phyloP scores from a whole-genome alignment of 2,888 invertebrate species.

The Blera fallax region DNA sequence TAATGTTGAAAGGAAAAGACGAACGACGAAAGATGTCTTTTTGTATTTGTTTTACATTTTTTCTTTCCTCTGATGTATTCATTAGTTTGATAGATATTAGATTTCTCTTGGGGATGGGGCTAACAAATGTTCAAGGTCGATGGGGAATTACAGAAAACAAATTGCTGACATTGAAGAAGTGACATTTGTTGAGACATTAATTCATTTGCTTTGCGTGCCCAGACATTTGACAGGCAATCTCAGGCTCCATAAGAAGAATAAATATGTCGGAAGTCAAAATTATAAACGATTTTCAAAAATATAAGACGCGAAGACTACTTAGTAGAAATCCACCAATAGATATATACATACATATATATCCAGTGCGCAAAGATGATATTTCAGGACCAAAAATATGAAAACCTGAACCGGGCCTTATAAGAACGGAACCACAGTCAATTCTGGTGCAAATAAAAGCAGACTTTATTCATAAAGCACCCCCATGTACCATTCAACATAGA shows the following conservation, averaged over 20 bases:
- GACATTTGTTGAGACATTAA: background rate
- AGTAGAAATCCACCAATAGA: too few relatives aligned
- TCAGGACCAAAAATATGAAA: too few relatives aligned
- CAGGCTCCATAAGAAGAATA: background rate
- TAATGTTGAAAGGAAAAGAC: conserved; percentile 48
- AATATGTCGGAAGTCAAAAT: too few relatives aligned
- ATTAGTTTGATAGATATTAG: conserved; percentile 42
- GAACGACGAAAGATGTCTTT: conserved; percentile 25
- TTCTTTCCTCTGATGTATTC: conserved; percentile 25
- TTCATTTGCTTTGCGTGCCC: background rate
- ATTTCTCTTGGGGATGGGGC: conserved; percentile 32
- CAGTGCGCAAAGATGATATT: too few relatives aligned
- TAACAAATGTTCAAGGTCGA: conserved; percentile 1
- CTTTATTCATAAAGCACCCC: too few relatives aligned
- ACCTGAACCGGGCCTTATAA: too few relatives aligned
- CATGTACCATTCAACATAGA: too few relatives aligned
- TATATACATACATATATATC: too few relatives aligned
- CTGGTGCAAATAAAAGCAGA: too few relatives aligned
- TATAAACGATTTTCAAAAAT: too few relatives aligned
- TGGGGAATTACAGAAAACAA: background rate
- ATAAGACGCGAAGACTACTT: too few relatives aligned
- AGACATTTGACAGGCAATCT: background rate
- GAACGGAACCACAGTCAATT: too few relatives aligned
- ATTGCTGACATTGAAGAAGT: conserved; percentile 15
- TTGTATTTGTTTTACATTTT: background rate